A percentile compares a stretch with the other conserved stretches of the same genome.
Evolutionary conservation across 2,113 vertebrate genomes (phyloP).

Genomic region (Recurvirostra avosetta): DNA sequence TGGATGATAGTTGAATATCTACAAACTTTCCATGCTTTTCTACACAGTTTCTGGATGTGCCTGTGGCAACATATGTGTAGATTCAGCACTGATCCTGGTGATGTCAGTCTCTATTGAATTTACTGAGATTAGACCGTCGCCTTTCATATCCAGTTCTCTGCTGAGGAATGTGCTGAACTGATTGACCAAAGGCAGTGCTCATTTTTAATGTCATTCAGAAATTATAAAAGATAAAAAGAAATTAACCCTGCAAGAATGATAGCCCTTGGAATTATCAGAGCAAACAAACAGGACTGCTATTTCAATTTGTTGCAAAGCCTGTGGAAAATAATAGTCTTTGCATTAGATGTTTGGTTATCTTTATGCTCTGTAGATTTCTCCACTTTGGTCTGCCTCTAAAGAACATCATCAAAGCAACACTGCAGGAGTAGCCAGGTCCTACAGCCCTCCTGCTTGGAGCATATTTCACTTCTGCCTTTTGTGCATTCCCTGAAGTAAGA

Average conservation of each 20-base stretch:
- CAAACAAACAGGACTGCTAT: not conserved
- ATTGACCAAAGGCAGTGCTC: not conserved
- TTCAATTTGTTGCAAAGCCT: not conserved
- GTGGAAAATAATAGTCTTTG: not conserved
- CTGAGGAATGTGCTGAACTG: not conserved
- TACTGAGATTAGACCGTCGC: not conserved
- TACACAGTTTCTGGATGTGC: not conserved
- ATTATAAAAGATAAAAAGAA: not conserved
- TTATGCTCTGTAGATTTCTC: not conserved
- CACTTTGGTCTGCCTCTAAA: not conserved
- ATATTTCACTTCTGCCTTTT: not conserved
- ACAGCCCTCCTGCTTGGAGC: not conserved
- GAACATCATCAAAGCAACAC: not conserved
- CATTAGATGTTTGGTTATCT: not conserved
- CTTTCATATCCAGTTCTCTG: not conserved
- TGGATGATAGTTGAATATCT: not conserved
- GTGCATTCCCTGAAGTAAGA: not conserved
- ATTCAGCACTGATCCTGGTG: not conserved
- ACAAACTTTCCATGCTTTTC: not conserved
- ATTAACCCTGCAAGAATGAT: not conserved
- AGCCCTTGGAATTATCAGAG: not conserved
- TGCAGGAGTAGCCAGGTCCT: not conserved
- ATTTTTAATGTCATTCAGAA: not conserved
- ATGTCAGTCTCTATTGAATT: not conserved
- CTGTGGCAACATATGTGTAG: not conserved